Percentiles rank a stretch among this genome's conserved stretches.
Evolutionary conservation across 2,888 invertebrate genomes (phyloP).

Genomic region (Oxystoma pomonae): DNA sequence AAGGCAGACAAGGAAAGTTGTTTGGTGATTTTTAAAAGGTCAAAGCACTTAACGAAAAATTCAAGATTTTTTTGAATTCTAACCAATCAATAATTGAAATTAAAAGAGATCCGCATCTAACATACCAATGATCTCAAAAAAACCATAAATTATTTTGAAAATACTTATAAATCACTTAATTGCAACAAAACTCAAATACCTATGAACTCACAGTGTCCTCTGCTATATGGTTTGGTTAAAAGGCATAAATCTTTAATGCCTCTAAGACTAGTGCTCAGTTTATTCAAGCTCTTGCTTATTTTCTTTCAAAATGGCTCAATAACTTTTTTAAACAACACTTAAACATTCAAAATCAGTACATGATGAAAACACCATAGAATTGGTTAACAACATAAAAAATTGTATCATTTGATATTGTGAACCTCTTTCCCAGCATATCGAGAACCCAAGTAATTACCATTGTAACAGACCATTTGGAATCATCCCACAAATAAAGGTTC

Average conservation of each 20-base stretch:
- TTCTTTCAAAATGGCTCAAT: not conserved
- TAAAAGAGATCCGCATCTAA: not conserved
- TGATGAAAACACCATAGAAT: not conserved
- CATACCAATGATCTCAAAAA: not conserved
- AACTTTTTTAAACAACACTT: not conserved
- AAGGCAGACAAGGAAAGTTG: not conserved
- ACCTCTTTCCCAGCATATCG: not conserved
- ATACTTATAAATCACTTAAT: not conserved
- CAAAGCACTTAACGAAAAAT: not conserved
- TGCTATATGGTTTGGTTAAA: not conserved
- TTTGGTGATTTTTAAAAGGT: not conserved
- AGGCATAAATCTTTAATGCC: not conserved
- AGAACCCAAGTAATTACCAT: not conserved
- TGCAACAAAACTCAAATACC: not conserved
- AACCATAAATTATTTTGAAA: not conserved
- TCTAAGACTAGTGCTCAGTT: not conserved
- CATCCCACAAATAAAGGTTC: not conserved
- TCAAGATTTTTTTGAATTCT: not conserved
- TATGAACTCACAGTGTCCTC: not conserved
- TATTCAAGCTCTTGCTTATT: not conserved
- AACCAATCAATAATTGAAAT: not conserved
- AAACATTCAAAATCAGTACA: not conserved
- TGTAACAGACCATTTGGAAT: not conserved
- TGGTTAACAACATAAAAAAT: not conserved
- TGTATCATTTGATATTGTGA: not conserved